Evolutionary conservation across 2,113 vertebrate species (phyloP).

Genomic region (Odocoileus virginianus): DNA sequence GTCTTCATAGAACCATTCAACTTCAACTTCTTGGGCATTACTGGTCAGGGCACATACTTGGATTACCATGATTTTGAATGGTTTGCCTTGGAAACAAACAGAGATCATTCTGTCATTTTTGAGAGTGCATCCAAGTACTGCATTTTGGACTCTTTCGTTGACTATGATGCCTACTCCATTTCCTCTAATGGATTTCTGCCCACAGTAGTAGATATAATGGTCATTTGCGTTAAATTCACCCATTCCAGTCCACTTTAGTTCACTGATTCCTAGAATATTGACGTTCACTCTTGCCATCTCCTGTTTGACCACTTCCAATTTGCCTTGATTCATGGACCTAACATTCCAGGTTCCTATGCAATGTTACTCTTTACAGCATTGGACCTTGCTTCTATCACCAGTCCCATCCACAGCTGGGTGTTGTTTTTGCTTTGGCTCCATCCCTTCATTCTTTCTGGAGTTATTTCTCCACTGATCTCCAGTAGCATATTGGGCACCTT

Average conservation of each 20-base stretch:
- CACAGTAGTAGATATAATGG: neutral
- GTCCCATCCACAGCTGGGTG: neutral
- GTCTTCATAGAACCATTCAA: neutral
- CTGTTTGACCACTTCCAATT: neutral
- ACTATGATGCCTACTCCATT: neutral
- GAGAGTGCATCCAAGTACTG: neutral
- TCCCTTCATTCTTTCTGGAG: neutral
- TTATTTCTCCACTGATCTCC: neutral
- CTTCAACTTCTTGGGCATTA: neutral
- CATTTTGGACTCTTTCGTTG: neutral
- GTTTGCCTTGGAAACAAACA: neutral
- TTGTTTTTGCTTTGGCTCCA: neutral
- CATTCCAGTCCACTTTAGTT: neutral
- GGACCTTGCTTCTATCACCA: neutral
- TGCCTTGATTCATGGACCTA: neutral
- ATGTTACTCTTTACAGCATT: neutral
- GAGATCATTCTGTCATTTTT: neutral
- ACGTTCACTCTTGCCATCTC: neutral
- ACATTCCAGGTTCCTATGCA: neutral
- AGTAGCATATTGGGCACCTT: neutral
- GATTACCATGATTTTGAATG: neutral
- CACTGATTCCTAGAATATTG: fast-evolving
- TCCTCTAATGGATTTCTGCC: neutral
- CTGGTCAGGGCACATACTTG: neutral
- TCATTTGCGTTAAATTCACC: neutral